Conservation (phyloP, 1,140 invertebrate genomes). For the Formica exsecta region DNA sequence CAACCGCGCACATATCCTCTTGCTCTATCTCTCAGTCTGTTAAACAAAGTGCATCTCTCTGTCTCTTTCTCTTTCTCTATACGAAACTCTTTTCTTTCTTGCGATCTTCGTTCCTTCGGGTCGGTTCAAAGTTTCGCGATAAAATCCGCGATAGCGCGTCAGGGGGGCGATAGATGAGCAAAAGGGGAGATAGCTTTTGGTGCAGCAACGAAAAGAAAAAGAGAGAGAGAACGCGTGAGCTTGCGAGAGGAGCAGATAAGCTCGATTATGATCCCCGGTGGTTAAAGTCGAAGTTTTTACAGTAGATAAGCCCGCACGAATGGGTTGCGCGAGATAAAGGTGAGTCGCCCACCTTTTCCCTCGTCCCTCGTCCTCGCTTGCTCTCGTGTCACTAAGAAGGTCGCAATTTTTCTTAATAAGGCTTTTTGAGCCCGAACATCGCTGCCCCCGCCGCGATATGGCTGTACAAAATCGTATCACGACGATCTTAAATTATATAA, state of each 20-base stretch:
- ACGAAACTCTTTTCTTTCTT: constrained; percentile 59
- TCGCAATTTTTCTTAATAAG: constrained; percentile 73
- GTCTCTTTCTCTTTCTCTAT: constrained; percentile 56
- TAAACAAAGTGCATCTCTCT: constrained; percentile 56
- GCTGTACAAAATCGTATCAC: constrained; percentile 8
- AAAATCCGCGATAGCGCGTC: constrained; percentile 78
- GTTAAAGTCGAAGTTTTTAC: constrained; percentile 85
- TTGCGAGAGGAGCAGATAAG: constrained; percentile 78
- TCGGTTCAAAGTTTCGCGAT: constrained; percentile 82
- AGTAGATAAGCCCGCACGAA: constrained; percentile 81
- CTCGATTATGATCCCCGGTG: constrained; percentile 85
- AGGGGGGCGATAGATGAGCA: constrained; percentile 77
- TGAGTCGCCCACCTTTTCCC: constrained; percentile 17
- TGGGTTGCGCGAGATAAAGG: constrained; percentile 69
- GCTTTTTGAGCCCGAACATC: constrained; percentile 16
- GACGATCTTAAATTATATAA: constrained; percentile 12
- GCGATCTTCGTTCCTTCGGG: constrained; percentile 62
- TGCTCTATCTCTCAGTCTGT: constrained; percentile 67
- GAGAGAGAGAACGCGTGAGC: constrained; percentile 55
- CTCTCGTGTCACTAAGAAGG: constrained; percentile 45
- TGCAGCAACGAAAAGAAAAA: constrained; percentile 64
- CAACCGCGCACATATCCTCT: constrained; percentile 75
- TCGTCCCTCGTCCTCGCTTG: neutral
- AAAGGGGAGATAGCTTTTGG: constrained; percentile 80
- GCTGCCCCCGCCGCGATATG: constrained; percentile 10